phyloP scores from a whole-genome alignment of 2,113 vertebrate species.

The Polypterus senegalus region DNA sequence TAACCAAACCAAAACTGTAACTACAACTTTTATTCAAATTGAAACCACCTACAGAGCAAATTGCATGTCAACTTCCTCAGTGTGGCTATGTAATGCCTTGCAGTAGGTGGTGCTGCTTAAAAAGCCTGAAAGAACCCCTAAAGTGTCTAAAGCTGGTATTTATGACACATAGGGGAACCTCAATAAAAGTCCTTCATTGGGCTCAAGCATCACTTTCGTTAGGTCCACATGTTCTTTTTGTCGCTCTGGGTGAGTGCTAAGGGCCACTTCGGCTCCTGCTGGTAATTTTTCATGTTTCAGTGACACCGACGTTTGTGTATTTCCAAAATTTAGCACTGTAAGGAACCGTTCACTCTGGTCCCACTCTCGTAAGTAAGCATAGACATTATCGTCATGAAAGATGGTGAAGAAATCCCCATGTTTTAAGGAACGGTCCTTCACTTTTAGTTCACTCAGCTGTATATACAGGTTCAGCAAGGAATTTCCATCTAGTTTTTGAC shows the following conservation, averaged over 20 bases:
- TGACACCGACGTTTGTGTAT: slow-evolving; percentile 26
- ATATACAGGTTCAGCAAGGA: slow-evolving; percentile 45
- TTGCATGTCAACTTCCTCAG: too few species aligned
- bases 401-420: slow-evolving; percentile 51
- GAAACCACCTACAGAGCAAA: too few species aligned
- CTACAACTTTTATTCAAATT: too few species aligned
- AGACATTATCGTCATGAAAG: not conserved
- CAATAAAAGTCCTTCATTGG: slow-evolving; percentile 50
- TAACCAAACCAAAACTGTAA: too few species aligned
- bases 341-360: slow-evolving; percentile 73
- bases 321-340: slow-evolving; percentile 54
- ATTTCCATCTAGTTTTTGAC: slow-evolving; percentile 12
- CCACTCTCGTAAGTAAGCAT: slow-evolving; percentile 67
- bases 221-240: slow-evolving; percentile 29
- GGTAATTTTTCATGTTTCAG: slow-evolving; percentile 5
- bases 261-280: slow-evolving; percentile 20
- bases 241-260: slow-evolving; percentile 34
- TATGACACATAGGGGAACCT: slow-evolving; percentile 49
- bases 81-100: too few species aligned
- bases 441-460: slow-evolving; percentile 54
- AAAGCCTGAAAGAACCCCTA: too few species aligned
- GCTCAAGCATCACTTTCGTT: slow-evolving; percentile 29
- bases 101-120: too few species aligned
- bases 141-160: not conserved
- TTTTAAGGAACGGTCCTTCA: slow-evolving; percentile 65